Evolutionary conservation across 2,888 invertebrate species (phyloP), one percentile per base, ranked within the genome.

Genomic region (Dione juno): DNA sequence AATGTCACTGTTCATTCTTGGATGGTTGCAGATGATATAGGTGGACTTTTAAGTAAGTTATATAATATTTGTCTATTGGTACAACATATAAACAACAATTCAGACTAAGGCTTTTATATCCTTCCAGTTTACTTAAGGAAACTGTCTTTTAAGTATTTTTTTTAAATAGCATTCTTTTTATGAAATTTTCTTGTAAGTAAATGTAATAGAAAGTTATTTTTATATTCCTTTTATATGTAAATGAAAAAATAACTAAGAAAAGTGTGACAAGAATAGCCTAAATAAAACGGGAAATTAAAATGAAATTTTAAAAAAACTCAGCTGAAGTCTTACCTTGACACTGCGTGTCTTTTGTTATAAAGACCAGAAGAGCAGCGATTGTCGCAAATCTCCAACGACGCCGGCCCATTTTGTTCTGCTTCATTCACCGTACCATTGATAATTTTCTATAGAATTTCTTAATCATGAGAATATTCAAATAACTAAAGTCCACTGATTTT

Each of bases 361-460:
- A 86, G 77, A 93, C 82, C 81, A 92, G 85, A 81, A 89, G 87
- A 78, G 91, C 89, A 74, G 90, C 87, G 78, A 92, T 86, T 66
- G 88, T 88, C 75, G 90, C 84, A 78, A 89, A 82, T 81, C 90
- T 88, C 92, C 93, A 92, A 75, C 93, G 92, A 81, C 90, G 87
- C 77, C 92, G 86, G 77, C 88, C 90, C 92, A 93, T 93, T 81
- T 82, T 90, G 74, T 80, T 79, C 76, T 64, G 79, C 80, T 82
- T 82, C 79, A 88, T 84, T 92, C 90, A 92, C 88, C 90, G 86
- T 87, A 82, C 84, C 92, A 92, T 92, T 83, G 86, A 88, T 81
- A 74, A 70, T 66, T 70, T 69, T 70, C 69, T 48, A 68, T 65
- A 66, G 45, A 68, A 57, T 73, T 66, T 68, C 35, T 73, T 70